These are phyloP conservation scores for Drosophila glabriapex DNA, from an alignment of 2,888 invertebrate genomes.

Conservation along the genomic window DNA sequence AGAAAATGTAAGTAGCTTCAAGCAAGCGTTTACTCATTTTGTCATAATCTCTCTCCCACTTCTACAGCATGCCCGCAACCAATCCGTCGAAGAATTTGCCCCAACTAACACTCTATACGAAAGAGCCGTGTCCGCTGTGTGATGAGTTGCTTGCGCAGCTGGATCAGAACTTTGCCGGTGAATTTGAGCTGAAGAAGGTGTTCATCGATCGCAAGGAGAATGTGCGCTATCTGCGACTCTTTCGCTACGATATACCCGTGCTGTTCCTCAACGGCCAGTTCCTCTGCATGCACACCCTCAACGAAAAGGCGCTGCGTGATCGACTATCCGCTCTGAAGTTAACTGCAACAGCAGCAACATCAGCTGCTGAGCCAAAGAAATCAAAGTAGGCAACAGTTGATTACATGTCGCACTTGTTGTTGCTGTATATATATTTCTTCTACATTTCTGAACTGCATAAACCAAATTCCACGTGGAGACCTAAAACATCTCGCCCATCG, in stretches of 20 bases:
- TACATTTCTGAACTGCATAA: constrained; percentile 4
- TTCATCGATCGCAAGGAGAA: constrained; percentile 92
- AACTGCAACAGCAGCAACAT: not conserved
- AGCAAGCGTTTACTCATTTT: too few relatives aligned
- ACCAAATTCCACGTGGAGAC: constrained; percentile 27
- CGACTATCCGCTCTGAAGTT: constrained; percentile 39
- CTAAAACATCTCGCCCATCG: constrained; percentile 84
- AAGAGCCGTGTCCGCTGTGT: constrained; percentile 92
- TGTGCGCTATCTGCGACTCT: constrained; percentile 90
- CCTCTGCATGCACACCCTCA: constrained; percentile 91
- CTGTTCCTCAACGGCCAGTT: constrained; percentile 93
- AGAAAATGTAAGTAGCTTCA: constrained; percentile 90
- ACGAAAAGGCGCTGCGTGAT: constrained; percentile 87
- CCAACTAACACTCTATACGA: constrained; percentile 92
- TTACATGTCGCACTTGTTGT: not conserved
- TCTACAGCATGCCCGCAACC: constrained; percentile 17
- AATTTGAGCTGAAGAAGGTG: constrained; percentile 90
- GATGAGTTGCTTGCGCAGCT: constrained; percentile 91
- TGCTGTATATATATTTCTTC: too few relatives aligned
- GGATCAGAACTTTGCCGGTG: constrained; percentile 87
- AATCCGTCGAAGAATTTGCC: constrained; percentile 84
- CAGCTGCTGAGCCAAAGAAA: not conserved
- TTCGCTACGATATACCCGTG: constrained; percentile 94
- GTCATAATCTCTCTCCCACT: not conserved
- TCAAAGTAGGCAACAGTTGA: constrained; percentile 18